Base-by-base conservation (phyloP, 2,888 invertebrate genomes). In the Myopa tessellatipennis region DNA sequence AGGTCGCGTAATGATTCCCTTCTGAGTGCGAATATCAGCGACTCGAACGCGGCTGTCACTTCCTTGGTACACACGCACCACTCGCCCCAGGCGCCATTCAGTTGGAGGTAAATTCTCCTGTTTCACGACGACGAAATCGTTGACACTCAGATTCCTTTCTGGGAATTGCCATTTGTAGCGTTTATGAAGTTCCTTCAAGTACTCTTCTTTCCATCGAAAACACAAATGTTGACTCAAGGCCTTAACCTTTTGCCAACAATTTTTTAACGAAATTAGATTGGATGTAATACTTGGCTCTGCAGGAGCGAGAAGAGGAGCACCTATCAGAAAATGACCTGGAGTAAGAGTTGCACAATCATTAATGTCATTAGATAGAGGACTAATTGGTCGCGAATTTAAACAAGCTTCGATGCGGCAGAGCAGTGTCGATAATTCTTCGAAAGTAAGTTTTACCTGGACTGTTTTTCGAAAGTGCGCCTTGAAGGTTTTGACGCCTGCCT, bases 401-500 rank as follows among this genome's bases (percentile, higher is more conserved):
- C 70, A 70, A 52, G 55, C 16, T 70, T 70, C 10, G 1, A 70
- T 70, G 36, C 67, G 67, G 12, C 45, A 36, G 1, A 72, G 36
- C 10, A 73, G 34, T 12, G 77, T 77, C 0, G 40, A 36, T 7
- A 77, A 40, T 26, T 77, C 72, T 72, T 77, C 67, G 34, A 67
- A 77, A 4, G 72, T 67, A n/a, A 77, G 67, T 26, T 26, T 26
- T 26, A 1, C 26, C 26, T 26, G 26, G 26, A 26, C 26, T 26
- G 26, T 26, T 26, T 26, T 26, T 26, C 26, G 26, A 26, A 26
- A 26, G 2, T 26, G 26, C 26, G 26, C 26, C 26, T 26, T 26
- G 26, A 26, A 26, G 26, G 1, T 26, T 26, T 26, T 26, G 26
- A 26, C 26, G 26, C 26, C 26, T 26, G 26, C 26, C 26, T 26